Conservation (phyloP, 2,797 vertebrate species). For the Onychomys leucogaster region DNA sequence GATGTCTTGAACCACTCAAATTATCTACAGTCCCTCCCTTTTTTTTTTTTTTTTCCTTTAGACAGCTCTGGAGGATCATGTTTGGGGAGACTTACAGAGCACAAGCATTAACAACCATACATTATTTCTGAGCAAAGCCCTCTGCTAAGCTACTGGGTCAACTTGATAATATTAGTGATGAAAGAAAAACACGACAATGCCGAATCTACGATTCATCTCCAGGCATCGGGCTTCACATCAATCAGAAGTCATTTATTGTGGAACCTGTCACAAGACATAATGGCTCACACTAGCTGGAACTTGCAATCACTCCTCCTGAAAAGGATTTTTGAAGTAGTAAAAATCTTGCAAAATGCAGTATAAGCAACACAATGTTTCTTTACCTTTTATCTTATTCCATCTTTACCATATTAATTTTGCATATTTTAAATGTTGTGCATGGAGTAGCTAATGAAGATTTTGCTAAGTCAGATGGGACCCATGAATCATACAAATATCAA, state of each 20-base stretch:
- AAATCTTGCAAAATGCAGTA: constrained; percentile 4
- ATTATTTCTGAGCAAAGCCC: constrained; percentile 11
- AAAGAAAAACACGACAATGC: not conserved
- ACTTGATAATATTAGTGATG: not conserved
- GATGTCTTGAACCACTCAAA: constrained; percentile 25
- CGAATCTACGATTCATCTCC: not conserved
- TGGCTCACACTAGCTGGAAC: constrained; percentile 39
- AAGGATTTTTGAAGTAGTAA: not conserved
- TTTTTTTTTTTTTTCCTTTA: not conserved
- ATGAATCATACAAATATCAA: constrained; percentile 67
- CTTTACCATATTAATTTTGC: not conserved
- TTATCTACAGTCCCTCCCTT: not conserved
- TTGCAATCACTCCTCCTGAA: constrained; percentile 24
- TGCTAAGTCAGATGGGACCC: constrained; percentile 65
- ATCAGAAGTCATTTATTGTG: constrained; percentile 32
- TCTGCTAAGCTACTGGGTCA: constrained; percentile 26
- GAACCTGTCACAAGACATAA: constrained; percentile 12
- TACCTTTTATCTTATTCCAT: constrained; percentile 23
- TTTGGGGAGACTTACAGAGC: constrained; percentile 44
- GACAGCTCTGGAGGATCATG: not conserved
- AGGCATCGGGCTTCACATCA: not conserved
- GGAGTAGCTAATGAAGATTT: not conserved
- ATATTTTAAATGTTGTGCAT: constrained; percentile 50
- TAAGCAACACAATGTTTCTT: not conserved
- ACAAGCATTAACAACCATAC: not conserved